phyloP scores from a whole-genome alignment of 2,797 vertebrate species.

The Lutjanus campechanus region DNA sequence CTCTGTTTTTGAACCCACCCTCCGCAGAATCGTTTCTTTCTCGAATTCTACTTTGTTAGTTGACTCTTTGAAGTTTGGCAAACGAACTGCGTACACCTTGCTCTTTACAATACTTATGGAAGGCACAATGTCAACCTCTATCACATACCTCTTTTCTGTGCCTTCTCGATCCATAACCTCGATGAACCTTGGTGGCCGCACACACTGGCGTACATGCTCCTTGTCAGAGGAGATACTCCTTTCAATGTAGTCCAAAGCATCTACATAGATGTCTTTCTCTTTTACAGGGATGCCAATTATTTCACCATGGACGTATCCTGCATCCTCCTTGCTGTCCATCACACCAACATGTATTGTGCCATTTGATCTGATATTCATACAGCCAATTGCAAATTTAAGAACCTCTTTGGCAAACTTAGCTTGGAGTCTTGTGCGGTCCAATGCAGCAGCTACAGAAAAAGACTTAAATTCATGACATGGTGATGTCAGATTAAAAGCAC shows the following conservation, averaged over 20 bases:
- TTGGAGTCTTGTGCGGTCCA: slow-evolving; percentile 82
- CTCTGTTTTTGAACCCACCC: slow-evolving; percentile 87
- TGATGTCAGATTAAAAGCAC: slow-evolving; percentile 81
- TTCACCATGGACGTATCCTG: slow-evolving; percentile 83
- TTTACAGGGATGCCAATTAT: slow-evolving; percentile 83
- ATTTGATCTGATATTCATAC: slow-evolving; percentile 90
- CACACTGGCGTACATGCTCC: slow-evolving; percentile 84
- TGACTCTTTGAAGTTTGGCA: slow-evolving; percentile 86
- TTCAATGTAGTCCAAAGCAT: slow-evolving; percentile 87
- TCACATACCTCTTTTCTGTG: slow-evolving; percentile 82
- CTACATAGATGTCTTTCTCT: slow-evolving; percentile 82
- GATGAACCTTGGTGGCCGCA: slow-evolving; percentile 87
- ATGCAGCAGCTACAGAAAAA: slow-evolving; percentile 74
- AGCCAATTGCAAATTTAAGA: slow-evolving; percentile 87
- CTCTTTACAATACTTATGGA: slow-evolving; percentile 73
- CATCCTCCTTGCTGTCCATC: slow-evolving; percentile 84
- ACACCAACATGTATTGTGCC: slow-evolving; percentile 92
- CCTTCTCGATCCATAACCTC: slow-evolving; percentile 83
- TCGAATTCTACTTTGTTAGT: slow-evolving; percentile 80
- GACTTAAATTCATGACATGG: slow-evolving; percentile 92
- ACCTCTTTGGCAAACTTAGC: slow-evolving; percentile 88
- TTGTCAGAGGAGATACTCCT: slow-evolving; percentile 75
- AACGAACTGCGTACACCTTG: slow-evolving; percentile 77
- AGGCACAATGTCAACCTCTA: slow-evolving; percentile 89
- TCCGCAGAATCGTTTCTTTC: slow-evolving; percentile 75